Evolutionary conservation across 2,797 vertebrate species (phyloP).

Genomic region (Myotis findleyi): DNA sequence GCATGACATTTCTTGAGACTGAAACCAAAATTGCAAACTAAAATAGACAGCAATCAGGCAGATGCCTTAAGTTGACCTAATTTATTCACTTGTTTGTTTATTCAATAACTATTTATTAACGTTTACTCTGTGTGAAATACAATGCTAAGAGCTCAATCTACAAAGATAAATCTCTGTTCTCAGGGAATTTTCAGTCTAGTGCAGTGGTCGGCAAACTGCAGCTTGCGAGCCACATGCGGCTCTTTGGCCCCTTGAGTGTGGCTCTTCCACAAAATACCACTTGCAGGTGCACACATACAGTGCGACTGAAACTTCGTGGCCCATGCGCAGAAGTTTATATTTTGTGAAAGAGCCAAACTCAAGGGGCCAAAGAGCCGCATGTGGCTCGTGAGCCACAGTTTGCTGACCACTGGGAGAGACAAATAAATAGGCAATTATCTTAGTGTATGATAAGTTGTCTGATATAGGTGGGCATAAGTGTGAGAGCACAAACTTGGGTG

Average conservation of each 20-base stretch:
- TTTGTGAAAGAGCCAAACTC: too few species aligned
- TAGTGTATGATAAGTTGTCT: not conserved
- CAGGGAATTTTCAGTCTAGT: not conserved
- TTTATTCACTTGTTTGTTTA: constrained; percentile 38
- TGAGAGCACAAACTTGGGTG: not conserved
- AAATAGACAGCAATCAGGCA: constrained; percentile 25
- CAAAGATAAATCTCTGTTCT: constrained; percentile 42
- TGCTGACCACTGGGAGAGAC: not conserved
- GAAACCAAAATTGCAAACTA: constrained; percentile 34
- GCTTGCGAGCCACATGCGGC: too few species aligned
- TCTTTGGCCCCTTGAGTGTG: too few species aligned
- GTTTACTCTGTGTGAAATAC: not conserved
- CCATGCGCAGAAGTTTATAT: too few species aligned
- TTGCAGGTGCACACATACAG: too few species aligned
- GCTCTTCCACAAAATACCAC: too few species aligned
- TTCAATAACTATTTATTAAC: constrained; percentile 22
- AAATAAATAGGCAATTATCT: not conserved
- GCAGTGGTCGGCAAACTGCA: too few species aligned
- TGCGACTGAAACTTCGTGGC: too few species aligned
- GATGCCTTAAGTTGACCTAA: constrained; percentile 7
- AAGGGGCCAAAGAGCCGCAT: too few species aligned
- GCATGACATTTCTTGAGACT: constrained; percentile 33
- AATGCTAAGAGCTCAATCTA: not conserved
- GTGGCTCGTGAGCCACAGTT: too few species aligned
- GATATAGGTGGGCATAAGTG: not conserved